These are phyloP conservation scores for Cepaea hortensis DNA, from an alignment of 2,888 invertebrate species.

Conservation along the genomic window DNA sequence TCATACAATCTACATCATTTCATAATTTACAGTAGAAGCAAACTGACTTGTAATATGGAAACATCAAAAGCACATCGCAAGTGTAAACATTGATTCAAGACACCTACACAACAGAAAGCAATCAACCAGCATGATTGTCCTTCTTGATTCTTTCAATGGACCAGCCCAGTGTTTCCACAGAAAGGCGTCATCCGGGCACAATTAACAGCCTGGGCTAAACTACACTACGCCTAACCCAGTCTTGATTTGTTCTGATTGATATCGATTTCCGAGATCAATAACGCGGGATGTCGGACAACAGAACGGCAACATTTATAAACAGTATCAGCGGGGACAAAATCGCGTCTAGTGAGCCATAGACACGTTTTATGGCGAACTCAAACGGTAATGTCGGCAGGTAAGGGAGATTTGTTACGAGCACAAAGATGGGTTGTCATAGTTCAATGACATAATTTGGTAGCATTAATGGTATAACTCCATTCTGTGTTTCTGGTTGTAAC, in stretches of 20 bases:
- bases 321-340: constrained; percentile 21
- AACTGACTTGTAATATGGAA: neutral
- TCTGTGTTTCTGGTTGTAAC: too few species aligned
- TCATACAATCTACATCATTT: neutral
- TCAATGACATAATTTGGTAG: too few species aligned
- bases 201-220: constrained; percentile 35
- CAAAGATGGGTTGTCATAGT: neutral
- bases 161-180: constrained; percentile 14
- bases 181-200: constrained; percentile 18
- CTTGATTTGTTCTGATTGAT: constrained; percentile 45
- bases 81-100: constrained; percentile 8
- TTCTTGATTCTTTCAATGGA: neutral
- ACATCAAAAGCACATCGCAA: neutral
- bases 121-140: constrained; percentile 28
- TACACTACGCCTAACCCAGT: constrained; percentile 30
- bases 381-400: neutral
- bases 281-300: constrained; percentile 15
- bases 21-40: neutral
- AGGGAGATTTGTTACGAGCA: neutral
- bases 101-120: constrained; percentile 14
- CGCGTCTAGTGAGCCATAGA: neutral
- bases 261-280: constrained; percentile 38
- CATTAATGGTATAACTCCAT: too few species aligned
- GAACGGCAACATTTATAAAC: constrained; percentile 27
- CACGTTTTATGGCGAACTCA: too few species aligned